Evolutionary conservation across 2,797 vertebrate species (phyloP), one percentile per base, ranked within the genome.

Genomic region (Sitta carolinensis): DNA sequence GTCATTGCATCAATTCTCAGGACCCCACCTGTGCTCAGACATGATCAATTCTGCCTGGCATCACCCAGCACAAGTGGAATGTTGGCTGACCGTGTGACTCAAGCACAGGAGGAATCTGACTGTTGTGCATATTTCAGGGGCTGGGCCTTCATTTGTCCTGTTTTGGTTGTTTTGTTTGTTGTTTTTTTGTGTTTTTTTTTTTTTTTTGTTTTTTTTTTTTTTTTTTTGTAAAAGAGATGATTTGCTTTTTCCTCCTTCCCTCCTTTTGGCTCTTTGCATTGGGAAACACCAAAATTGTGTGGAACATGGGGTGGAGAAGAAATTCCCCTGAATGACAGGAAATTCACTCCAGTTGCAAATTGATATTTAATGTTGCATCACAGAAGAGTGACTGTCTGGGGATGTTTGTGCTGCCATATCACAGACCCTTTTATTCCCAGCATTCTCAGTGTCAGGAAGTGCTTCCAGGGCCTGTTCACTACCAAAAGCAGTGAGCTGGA

Each of bases 401-500:
- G 66, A 66, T 23, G 29, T 51, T 48, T 81, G 50, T 32, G 70
- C 52, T 79, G 34, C 36, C 63, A 5, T 30, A 23, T 18, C 76
- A 55, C 45, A 83, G 32, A 45, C 5, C 7, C 20, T 36, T 66
- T 55, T 58, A 54, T 43, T 34, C 23, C 40, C 40, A 58, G 16
- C 23, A 58, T 38, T 10, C 8, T 43, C 63, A 50, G 58, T 2
- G 11, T 3, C 54, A 48, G 4, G 3, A 43, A 57, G 21, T 51
- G 10, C 7, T 58, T 4, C 21, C 10, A 5, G 34, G n/a, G 6
- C 9, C 23, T 69, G 19, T 20, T 62, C 29, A 30, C 10, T 30
- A 19, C 38, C 36, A 43, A 30, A 74, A 34, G 2, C 47, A 47
- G 19, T 0, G 2, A 48, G 15, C 22, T 75, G 38, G 2, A 2